Percentiles rank a stretch among this genome's conserved stretches.
Conservation (phyloP, 2,797 vertebrate species). For the Hephaestus fuliginosus region DNA sequence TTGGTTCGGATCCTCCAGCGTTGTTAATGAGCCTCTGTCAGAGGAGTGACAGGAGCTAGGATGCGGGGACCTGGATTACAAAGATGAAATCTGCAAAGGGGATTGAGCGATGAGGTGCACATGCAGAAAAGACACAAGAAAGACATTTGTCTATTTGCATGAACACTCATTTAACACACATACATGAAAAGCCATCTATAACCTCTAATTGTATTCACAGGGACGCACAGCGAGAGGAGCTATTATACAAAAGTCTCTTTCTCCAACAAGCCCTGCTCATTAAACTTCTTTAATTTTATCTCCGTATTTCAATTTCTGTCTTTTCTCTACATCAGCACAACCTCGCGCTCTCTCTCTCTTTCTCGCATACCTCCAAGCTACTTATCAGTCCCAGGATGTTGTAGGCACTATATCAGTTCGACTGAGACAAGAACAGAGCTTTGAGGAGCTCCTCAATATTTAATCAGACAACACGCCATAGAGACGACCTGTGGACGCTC, state of each 20-base stretch:
- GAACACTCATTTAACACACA: slow-evolving; percentile 8
- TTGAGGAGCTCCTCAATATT: slow-evolving; percentile 72
- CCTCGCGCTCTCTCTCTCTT: slow-evolving; percentile 46
- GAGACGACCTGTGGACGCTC: slow-evolving; percentile 62
- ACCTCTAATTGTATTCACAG: slow-evolving; percentile 12
- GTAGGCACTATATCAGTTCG: slow-evolving; percentile 59
- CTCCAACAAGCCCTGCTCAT: slow-evolving; percentile 26
- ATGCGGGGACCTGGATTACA: slow-evolving; percentile 39
- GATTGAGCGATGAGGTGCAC: slow-evolving; percentile 4
- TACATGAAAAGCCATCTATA: neutral
- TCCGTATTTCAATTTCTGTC: slow-evolving; percentile 9
- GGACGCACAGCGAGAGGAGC: slow-evolving; percentile 19
- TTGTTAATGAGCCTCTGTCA: slow-evolving; percentile 71
- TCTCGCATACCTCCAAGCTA: slow-evolving; percentile 49
- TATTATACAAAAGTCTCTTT: neutral
- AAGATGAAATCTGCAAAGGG: slow-evolving; percentile 23
- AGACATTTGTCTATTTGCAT: neutral
- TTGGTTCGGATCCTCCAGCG: slow-evolving; percentile 61
- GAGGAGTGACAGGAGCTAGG: slow-evolving; percentile 33
- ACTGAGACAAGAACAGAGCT: slow-evolving; percentile 73
- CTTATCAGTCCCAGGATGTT: slow-evolving; percentile 69
- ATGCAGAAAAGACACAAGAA: neutral
- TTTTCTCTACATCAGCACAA: slow-evolving; percentile 45
- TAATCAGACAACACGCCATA: slow-evolving; percentile 57
- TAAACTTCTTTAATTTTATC: slow-evolving; percentile 34